Conservation (phyloP, 2,888 invertebrate species). For the Notodonta dromedarius region DNA sequence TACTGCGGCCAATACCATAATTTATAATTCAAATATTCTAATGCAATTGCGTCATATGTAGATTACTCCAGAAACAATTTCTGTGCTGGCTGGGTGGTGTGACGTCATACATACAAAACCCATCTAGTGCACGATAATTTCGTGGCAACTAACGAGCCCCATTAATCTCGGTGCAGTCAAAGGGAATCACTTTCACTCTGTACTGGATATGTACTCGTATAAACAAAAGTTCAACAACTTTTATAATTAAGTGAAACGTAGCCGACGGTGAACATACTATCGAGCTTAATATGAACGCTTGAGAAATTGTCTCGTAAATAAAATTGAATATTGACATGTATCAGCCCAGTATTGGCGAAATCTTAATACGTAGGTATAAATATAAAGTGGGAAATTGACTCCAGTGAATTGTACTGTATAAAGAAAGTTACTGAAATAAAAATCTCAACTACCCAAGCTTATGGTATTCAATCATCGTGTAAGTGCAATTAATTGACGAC, state of each 20-base stretch:
- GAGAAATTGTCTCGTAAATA: constrained; percentile 19
- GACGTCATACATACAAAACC: constrained; percentile 50
- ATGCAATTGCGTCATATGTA: constrained; percentile 56
- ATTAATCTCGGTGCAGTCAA: constrained; percentile 60
- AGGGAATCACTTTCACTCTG: constrained; percentile 69
- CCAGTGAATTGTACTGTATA: too few species aligned
- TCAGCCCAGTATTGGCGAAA: background rate
- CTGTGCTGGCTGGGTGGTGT: constrained; percentile 30
- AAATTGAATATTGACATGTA: constrained; percentile 4
- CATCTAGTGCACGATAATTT: constrained; percentile 56
- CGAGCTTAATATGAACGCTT: constrained; percentile 4
- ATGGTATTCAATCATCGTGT: background rate
- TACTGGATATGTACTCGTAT: constrained; percentile 29
- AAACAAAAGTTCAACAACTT: constrained; percentile 46
- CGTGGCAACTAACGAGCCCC: constrained; percentile 45
- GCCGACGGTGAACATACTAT: constrained; percentile 19
- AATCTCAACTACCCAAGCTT: background rate
- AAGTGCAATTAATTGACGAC: background rate
- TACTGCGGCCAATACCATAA: constrained; percentile 48
- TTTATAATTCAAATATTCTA: constrained; percentile 60
- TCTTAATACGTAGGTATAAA: background rate
- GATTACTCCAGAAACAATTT: constrained; percentile 49
- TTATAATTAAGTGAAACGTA: constrained; percentile 45
- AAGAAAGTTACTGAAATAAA: background rate
- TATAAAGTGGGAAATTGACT: too few species aligned